Evolutionary conservation across 2,113 vertebrate genomes (phyloP), one percentile per base, ranked within the genome.

Genomic region (Oreochromis tanganicae): DNA sequence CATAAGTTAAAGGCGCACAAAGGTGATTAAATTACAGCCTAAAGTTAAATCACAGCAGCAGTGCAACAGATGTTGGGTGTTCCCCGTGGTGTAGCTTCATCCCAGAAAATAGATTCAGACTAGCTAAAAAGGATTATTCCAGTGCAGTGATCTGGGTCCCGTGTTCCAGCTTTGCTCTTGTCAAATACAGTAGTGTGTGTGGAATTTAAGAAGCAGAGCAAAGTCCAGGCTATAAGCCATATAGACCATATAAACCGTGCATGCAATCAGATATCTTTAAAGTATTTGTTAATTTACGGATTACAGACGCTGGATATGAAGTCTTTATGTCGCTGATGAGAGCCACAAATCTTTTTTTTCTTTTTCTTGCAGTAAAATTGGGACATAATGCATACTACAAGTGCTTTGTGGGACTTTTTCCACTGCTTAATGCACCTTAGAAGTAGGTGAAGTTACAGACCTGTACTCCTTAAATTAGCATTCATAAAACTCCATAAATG

Each of bases 1-100:
- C 80, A 92, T 61, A 41, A 83, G 86, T 81, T 86, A 63, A 66
- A 87, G 82, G 46, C 55, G 81, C 61, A 88, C 66, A 66, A 3
- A 48, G 50, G 10, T 81, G 80, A 92, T 90, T 66, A 2, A 43
- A 52, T 93, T 86, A 87, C 68, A 86, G 21, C 3, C 43, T 29
- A 55, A 73, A 73, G 17, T 63, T 63, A 63, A 66, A 21, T 38
- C 59, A 3, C 36, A 48, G 34, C 57, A 59, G n/a, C 24, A 21
- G 29, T 3, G 79, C 24, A 73, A 13, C 87, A 85, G 46, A 38
- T 89, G 86, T 29, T 80, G 16, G 12, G 14, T 83, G 68, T 80
- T 86, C 55, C 82, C 9, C 2, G 61, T 57, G 52, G 32, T 56
- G 52, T 11, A 7, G 78, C 38, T 84, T 80, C 80, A 81, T 83